Base-by-base conservation (phyloP, 2,888 invertebrate species). In the Macropis europaea region DNA sequence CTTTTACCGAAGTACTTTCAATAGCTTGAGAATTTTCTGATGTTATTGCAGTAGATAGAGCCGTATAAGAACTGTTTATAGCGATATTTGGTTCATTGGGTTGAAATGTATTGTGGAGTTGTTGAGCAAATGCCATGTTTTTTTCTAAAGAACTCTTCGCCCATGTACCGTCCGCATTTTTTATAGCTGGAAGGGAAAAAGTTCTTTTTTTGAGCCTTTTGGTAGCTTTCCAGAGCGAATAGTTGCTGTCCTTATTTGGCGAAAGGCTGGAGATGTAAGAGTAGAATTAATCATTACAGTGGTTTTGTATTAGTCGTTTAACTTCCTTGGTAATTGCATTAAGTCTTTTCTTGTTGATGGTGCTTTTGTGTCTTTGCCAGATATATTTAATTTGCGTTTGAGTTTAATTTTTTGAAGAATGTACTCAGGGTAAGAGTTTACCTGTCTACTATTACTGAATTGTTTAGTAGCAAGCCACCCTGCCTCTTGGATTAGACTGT, bases 371-470 rank as follows among this genome's bases (percentile, higher is more conserved):
- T 19, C 19, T 11, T 48, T n/a, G n/a, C n/a, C n/a, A n/a, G n/a
- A n/a, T n/a, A n/a, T n/a, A n/a, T n/a, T n/a, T n/a, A n/a, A n/a
- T n/a, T n/a, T n/a, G n/a, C n/a, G n/a, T n/a, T n/a, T n/a, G n/a
- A n/a, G 2, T 36, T 7, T 45, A 80, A 32, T 2, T 62, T 69
- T 47, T 72, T 77, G 2, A 45, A n/a, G n/a, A n/a, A n/a, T n/a
- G n/a, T n/a, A n/a, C n/a, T n/a, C n/a, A n/a, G n/a, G n/a, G n/a
- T n/a, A n/a, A n/a, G n/a, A n/a, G n/a, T n/a, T n/a, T n/a, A n/a
- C n/a, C n/a, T n/a, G n/a, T n/a, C n/a, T n/a, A n/a, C n/a, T n/a
- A n/a, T n/a, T n/a, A n/a, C n/a, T n/a, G n/a, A n/a, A n/a, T n/a
- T n/a, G n/a, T n/a, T n/a, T n/a, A n/a, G n/a, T n/a, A n/a, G n/a